Evolutionary conservation across 2,888 invertebrate species (phyloP), one percentile per base, ranked within the genome.

Genomic region (Siphlonurus alternatus): DNA sequence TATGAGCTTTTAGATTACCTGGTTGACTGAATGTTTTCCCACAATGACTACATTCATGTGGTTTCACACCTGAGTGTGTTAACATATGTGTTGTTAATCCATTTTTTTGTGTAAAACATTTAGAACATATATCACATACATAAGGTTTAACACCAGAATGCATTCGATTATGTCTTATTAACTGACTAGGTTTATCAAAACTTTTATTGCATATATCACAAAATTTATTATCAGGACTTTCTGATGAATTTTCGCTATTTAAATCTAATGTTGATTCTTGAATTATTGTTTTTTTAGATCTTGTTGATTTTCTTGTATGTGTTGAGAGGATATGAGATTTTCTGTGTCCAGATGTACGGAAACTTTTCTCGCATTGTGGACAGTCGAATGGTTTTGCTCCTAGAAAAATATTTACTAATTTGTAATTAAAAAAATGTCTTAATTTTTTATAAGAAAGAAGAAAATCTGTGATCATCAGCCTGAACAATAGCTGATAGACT

Each of bases 121-220:
- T 79, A 54, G 77, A 75, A 71, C 86, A 86, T 23, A 78, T 70
- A 18, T 74, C 71, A 70, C 85, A 86, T 78, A 81, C 71, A 53
- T 76, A 74, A 0, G 84, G 83, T 69, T 78, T 79, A 70, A 83
- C 81, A 67, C 86, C 86, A 19, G 84, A 86, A 70, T 87, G 87
- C 24, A 85, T 84, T 66, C 86, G 74, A 56, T 79, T 74, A 72
- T 87, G 87, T 22, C 87, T 74, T 68, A 79, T 76, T 63, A 87
- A 74, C 69, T 86, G 81, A 70, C 83, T 84, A 2, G 81, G 81
- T 72, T 86, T 87, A 70, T 81, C 74, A 71, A 82, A 82, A 23
- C 74, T 72, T 70, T 82, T 82, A 18, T 73, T 69, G 68, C 82
- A 82, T 67, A 76, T 74, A 62, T 74, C 74, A 71, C 82, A 51